phyloP scores from a whole-genome alignment of 2,113 vertebrate genomes.

The Ranitomeya imitator region DNA sequence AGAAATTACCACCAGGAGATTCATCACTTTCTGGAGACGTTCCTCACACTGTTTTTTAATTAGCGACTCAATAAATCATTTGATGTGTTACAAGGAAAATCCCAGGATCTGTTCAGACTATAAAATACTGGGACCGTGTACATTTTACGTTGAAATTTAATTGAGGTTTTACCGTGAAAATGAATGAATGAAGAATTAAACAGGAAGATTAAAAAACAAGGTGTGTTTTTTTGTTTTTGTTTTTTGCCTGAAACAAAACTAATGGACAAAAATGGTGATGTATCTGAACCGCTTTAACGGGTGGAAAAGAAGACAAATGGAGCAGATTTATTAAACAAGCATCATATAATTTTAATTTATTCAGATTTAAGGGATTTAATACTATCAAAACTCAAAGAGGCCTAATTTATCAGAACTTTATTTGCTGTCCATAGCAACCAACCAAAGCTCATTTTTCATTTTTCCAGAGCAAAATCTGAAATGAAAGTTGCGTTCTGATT shows the following conservation, averaged over 20 bases:
- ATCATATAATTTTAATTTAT: no score
- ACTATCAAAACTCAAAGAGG: no score
- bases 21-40: neutral
- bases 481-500: no score
- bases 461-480: no score
- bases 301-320: neutral
- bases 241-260: neutral
- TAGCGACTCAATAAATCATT: slow-evolving; percentile 14
- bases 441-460: no score
- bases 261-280: neutral
- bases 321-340: neutral
- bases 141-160: neutral
- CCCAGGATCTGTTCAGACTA: neutral
- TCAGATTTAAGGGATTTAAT: no score
- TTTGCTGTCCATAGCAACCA: no score
- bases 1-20: neutral
- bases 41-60: neutral
- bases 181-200: no score
- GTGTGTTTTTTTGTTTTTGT: neutral
- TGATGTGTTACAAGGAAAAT: neutral
- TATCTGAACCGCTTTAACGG: neutral
- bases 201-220: neutral
- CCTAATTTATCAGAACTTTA: no score
- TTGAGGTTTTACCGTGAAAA: no score
- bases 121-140: neutral